Evolutionary conservation across 1,140 invertebrate species (phyloP), one percentile per base, ranked within the genome.

Genomic region (Micrasema minimum): DNA sequence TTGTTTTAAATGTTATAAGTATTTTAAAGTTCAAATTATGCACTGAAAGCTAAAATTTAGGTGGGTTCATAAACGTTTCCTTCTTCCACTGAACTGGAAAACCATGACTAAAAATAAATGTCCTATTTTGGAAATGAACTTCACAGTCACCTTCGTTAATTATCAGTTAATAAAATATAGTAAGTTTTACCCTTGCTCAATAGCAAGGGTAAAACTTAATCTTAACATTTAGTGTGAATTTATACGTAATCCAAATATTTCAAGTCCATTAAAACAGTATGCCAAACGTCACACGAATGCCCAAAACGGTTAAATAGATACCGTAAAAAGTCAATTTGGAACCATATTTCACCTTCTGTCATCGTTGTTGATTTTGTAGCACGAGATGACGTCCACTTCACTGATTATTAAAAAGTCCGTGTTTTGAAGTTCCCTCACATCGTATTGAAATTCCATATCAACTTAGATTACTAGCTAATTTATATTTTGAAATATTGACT

Each of bases 361-460:
- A 12, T 69, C 57, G 22, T 43, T 62, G 22, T 51, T 69, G 5
- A 69, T 62, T 64, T 69, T 69, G 50, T 69, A 64, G 62, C 35
- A 64, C 6, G 67, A 46, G 1, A 69, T 35, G 14, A 69, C 67
- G 46, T 69, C 57, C 0, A 41, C 45, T 23, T 53, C 23, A 20
- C 23, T 69, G 16, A 69, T 62, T 2, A 62, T 62, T 20, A 69
- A 38, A 62, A 69, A 62, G 38, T 69, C 38, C 45, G 22, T 51
- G 1, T 43, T 50, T 10, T 48, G 55, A 31, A 69, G 31, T 20
- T 69, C 67, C n/a, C 22, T 64, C 10, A 62, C 57, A 18, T 64
- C 26, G 22, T 64, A 53, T 22, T 69, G 41, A 46, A 69, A 69
- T 45, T 69, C 67, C 67, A 69, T 69, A 62, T 35, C 59, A 20